These are phyloP conservation scores for Platypus cylindrus DNA, from an alignment of 2,888 invertebrate genomes.

Conservation along the genomic window DNA sequence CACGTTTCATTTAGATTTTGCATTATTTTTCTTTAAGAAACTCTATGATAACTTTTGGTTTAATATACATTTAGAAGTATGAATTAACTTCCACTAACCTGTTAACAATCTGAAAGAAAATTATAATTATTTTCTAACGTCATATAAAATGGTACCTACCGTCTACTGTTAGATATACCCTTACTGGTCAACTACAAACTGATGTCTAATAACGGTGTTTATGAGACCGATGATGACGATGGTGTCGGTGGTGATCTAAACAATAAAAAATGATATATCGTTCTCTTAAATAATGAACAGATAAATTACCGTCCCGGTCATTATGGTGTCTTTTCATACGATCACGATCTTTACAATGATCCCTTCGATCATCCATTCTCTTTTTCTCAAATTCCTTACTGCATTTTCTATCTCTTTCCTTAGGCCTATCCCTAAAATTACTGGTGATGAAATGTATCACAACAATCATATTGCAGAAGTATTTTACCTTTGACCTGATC, in stretches of 20 bases:
- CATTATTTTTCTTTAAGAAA: too few relatives aligned
- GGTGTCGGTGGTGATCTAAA: conserved; percentile 13
- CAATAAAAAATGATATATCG: conserved; percentile 2
- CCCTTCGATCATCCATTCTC: conserved; percentile 4
- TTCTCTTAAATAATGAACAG: not conserved
- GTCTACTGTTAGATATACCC: conserved; percentile 28
- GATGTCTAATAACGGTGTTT: conserved; percentile 10
- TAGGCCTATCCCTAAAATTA: conserved; percentile 1
- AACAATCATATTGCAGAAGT: conserved; percentile 4
- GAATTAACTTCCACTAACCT: conserved; percentile 20
- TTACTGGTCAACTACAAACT: conserved; percentile 29
- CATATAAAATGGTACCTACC: conserved; percentile 27
- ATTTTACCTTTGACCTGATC: conserved; percentile 19
- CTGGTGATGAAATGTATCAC: not conserved
- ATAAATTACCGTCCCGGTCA: conserved; percentile 11
- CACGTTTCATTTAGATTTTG: too few relatives aligned
- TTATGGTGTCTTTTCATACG: conserved; percentile 10
- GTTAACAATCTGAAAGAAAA: conserved; percentile 19
- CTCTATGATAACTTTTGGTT: conserved; percentile 3
- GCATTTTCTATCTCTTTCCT: conserved; percentile 7
- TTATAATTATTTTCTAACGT: conserved; percentile 13
- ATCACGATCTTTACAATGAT: conserved; percentile 8
- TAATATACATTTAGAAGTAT: conserved; percentile 3
- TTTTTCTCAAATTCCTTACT: conserved; percentile 5
- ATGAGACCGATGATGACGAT: conserved; percentile 13